phyloP scores from a whole-genome alignment of 2,113 vertebrate species.

The Neotragus pygmaeus region DNA sequence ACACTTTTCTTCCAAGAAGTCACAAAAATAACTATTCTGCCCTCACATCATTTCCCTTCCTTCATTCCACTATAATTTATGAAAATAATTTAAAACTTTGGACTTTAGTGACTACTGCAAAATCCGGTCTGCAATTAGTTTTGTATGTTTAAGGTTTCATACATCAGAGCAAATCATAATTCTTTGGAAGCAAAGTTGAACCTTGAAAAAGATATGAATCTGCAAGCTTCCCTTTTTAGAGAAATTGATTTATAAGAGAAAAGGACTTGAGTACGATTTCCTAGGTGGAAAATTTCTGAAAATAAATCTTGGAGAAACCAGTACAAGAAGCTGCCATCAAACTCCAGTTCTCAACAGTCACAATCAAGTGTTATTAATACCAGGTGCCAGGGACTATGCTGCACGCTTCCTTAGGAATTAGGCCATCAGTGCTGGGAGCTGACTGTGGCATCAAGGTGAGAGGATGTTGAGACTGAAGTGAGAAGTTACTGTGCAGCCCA shows the following conservation, averaged over 20 bases:
- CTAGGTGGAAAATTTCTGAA: slow-evolving; percentile 51
- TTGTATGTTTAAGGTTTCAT: slow-evolving; percentile 67
- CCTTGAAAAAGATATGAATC: slow-evolving; percentile 47
- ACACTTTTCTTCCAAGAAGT: slow-evolving; percentile 47
- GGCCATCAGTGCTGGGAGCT: neutral
- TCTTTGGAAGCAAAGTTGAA: slow-evolving; percentile 50
- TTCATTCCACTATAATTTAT: slow-evolving; percentile 66
- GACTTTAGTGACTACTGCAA: slow-evolving; percentile 65
- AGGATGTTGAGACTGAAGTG: neutral
- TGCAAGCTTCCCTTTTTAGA: slow-evolving; percentile 58
- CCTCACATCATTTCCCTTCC: slow-evolving; percentile 42
- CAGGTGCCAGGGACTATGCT: neutral
- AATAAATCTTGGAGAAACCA: slow-evolving; percentile 65
- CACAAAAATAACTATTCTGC: slow-evolving; percentile 49
- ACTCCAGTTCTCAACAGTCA: neutral
- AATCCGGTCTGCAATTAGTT: slow-evolving; percentile 75
- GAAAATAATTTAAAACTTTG: slow-evolving; percentile 73
- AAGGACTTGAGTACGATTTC: slow-evolving; percentile 47
- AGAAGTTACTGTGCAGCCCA: neutral
- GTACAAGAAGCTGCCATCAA: slow-evolving; percentile 32
- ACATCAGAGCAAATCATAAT: slow-evolving; percentile 65
- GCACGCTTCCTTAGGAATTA: neutral
- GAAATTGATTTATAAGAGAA: slow-evolving; percentile 68
- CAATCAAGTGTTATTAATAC: neutral
- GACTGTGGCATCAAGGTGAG: neutral